Evolutionary conservation across 2,797 vertebrate genomes (phyloP).

Genomic region (Coregonus ussuriensis): DNA sequence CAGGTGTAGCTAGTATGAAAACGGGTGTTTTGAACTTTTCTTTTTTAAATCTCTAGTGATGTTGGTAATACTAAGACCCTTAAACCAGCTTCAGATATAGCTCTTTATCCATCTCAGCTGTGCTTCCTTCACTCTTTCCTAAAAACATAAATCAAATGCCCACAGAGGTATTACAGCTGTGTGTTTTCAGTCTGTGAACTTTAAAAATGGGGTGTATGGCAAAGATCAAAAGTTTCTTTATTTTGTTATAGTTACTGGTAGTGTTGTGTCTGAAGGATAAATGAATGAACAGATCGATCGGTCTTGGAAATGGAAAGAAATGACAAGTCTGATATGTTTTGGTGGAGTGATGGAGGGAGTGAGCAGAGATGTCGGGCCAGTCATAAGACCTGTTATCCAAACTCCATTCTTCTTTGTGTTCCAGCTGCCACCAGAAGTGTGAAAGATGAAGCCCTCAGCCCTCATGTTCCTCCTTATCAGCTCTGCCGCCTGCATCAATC

Average conservation of each 20-base stretch:
- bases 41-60: background rate
- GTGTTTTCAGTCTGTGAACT: slow-evolving; percentile 5
- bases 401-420: slow-evolving; percentile 31
- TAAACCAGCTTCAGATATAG: background rate
- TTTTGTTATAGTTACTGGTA: background rate
- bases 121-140: background rate
- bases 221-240: background rate
- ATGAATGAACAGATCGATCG: slow-evolving; percentile 3
- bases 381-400: background rate
- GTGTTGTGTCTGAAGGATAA: slow-evolving; percentile 3
- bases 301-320: slow-evolving; percentile 8
- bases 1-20: background rate
- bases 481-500: slow-evolving; percentile 81
- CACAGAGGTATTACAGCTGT: background rate
- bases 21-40: background rate
- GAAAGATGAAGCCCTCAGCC: slow-evolving; percentile 85
- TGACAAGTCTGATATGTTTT: background rate
- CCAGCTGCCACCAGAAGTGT: slow-evolving; percentile 70
- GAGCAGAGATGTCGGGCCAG: slow-evolving; percentile 5
- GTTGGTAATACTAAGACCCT: background rate
- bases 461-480: slow-evolving; percentile 82
- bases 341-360: background rate
- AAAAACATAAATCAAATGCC: background rate
- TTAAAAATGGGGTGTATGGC: slow-evolving; percentile 2
- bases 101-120: background rate